Percentiles rank a stretch among this genome's conserved stretches.
Evolutionary conservation across 1,140 invertebrate genomes (phyloP).

Genomic region (Trichonephila clavata): DNA sequence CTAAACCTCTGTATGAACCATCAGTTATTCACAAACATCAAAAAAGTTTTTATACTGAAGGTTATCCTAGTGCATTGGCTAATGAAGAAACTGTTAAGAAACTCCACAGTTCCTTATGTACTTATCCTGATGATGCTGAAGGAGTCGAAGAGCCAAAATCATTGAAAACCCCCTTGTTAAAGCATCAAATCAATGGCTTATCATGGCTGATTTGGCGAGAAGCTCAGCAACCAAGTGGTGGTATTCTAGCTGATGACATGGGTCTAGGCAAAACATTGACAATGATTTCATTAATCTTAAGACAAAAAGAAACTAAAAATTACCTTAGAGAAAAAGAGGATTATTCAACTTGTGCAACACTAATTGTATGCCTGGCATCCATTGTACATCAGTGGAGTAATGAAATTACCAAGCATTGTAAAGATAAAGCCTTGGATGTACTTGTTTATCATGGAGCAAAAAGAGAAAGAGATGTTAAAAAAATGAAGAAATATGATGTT

Average conservation of each 20-base stretch:
- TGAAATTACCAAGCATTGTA: constrained; percentile 88
- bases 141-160: constrained; percentile 84
- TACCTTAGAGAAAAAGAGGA: not conserved
- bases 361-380: constrained; percentile 93
- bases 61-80: not conserved
- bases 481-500: constrained; percentile 82
- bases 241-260: constrained; percentile 96
- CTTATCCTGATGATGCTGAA: constrained; percentile 82
- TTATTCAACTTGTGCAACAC: constrained; percentile 84
- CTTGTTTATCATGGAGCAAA: constrained; percentile 91
- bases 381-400: constrained; percentile 90
- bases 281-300: constrained; percentile 91
- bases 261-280: constrained; percentile 95
- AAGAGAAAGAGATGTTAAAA: constrained; percentile 85
- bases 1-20: constrained; percentile 51
- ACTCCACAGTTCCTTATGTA: constrained; percentile 42
- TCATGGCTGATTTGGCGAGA: constrained; percentile 95
- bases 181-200: constrained; percentile 92
- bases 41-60: not conserved
- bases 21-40: not conserved
- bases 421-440: constrained; percentile 84
- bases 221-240: constrained; percentile 89
- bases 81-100: constrained; percentile 41
- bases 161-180: constrained; percentile 86
- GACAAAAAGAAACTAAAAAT: constrained; percentile 80